Base-by-base conservation (phyloP, 2,888 invertebrate genomes). In the Trachelus stipa region DNA sequence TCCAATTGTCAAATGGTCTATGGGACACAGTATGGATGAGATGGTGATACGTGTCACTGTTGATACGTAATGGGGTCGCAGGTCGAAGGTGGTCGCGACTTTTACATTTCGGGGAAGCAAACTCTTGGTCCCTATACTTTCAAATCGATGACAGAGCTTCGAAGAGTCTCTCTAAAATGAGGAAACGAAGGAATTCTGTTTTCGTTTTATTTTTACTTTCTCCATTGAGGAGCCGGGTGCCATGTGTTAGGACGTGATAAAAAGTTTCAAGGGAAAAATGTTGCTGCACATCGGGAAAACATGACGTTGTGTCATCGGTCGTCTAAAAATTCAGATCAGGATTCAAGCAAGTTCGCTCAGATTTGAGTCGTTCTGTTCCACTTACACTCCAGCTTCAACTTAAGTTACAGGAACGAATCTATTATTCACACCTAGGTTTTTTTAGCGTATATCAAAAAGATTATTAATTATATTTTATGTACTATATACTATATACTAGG, bases 391-490 rank as follows among this genome's bases (percentile, higher is more conserved):
- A 80, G 80, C 77, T 79, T 83, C 81, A 85, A 83, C 82, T 82
- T 78, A 78, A 68, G 77, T 80, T 87, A 87, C 83, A 84, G 87
- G 87, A 87, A 87, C 84, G 83, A 85, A 82, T 83, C 85, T 86
- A 83, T 79, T 86, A 83, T 79, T 83, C 84, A 85, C 86, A 83
- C 82, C 83, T 85, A 87, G 80, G 83, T 83, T 84, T 81, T 81
- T 79, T 85, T 85, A 87, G 85, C 84, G 83, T 86, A 84, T 86
- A 89, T 89, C 89, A 89, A 90, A 89, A 89, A 85, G 86, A 83
- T 84, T 88, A 89, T 77, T 35, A 40, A 40, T 40, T 40, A 40
- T 40, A 40, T 15, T 40, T 15, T 40, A 40, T 15, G 40, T 40
- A 37, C 37, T 37, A 12, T 37, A 12, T 37, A 37, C 37, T 37